phyloP scores from a whole-genome alignment of 1,140 invertebrate species.

The Euglossa dilemma region DNA sequence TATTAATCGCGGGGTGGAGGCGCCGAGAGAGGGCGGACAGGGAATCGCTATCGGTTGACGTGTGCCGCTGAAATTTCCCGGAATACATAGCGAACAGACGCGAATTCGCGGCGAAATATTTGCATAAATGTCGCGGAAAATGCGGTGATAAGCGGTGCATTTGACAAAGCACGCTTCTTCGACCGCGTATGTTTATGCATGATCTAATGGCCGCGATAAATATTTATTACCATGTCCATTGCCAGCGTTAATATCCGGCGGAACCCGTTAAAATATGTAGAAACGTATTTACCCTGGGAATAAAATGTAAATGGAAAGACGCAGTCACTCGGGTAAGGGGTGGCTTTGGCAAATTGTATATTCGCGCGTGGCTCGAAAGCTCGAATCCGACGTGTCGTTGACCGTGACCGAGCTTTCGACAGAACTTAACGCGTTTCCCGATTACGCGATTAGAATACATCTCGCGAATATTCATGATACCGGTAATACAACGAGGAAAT shows the following conservation, averaged over 20 bases:
- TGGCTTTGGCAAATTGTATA: background rate
- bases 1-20: background rate
- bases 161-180: slow-evolving; percentile 1
- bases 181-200: background rate
- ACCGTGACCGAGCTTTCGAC: background rate
- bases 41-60: background rate
- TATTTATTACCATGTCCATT: background rate
- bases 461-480: too few species aligned
- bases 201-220: slow-evolving; percentile 4
- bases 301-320: slow-evolving; percentile 6
- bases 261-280: background rate
- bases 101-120: background rate
- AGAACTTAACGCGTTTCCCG: background rate
- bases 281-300: background rate
- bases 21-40: too few species aligned
- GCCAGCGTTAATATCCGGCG: background rate
- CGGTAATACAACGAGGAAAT: too few species aligned
- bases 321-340: background rate
- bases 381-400: background rate
- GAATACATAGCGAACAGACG: background rate
- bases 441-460: too few species aligned
- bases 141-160: background rate
- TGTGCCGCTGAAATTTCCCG: background rate
- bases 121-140: slow-evolving; percentile 17
- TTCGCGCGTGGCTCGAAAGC: background rate